phyloP scores from a whole-genome alignment of 1,140 invertebrate genomes.

The Aphelinus atriplicis region DNA sequence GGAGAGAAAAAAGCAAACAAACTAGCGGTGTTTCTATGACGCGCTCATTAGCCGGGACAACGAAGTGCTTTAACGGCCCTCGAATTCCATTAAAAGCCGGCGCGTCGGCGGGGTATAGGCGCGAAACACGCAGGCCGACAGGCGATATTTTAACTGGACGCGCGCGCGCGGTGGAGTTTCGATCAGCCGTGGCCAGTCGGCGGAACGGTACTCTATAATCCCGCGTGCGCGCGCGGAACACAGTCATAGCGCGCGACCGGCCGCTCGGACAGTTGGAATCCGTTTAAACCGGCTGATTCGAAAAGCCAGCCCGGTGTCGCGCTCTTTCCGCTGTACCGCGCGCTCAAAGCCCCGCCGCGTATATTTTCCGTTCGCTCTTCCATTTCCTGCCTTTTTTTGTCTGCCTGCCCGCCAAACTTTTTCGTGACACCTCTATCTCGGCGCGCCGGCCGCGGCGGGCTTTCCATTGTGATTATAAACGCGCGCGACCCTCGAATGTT shows the following conservation, averaged over 20 bases:
- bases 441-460: too few relatives aligned
- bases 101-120: too few relatives aligned
- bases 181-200: slow-evolving; percentile 36
- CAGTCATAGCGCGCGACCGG: slow-evolving; percentile 37
- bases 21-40: not conserved
- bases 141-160: not conserved
- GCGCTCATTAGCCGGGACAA: not conserved
- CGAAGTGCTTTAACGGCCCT: not conserved
- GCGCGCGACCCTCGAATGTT: too few relatives aligned
- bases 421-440: too few relatives aligned
- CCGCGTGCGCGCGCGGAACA: slow-evolving; percentile 40
- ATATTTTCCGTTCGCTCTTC: too few relatives aligned
- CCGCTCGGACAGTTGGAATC: slow-evolving; percentile 52
- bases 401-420: too few relatives aligned
- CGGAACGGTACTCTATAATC: slow-evolving; percentile 50
- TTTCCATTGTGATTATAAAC: too few relatives aligned
- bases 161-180: not conserved
- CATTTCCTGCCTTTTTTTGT: too few relatives aligned
- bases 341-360: not conserved
- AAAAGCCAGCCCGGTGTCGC: slow-evolving; percentile 19
- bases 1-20: too few relatives aligned
- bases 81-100: too few relatives aligned
- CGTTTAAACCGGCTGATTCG: slow-evolving; percentile 58
- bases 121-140: not conserved
- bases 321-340: not conserved